Percentiles rank a stretch among this genome's conserved stretches.
These are phyloP conservation scores for Trogon melanurus DNA, from an alignment of 2,113 vertebrate genomes.

Conservation along the genomic window DNA sequence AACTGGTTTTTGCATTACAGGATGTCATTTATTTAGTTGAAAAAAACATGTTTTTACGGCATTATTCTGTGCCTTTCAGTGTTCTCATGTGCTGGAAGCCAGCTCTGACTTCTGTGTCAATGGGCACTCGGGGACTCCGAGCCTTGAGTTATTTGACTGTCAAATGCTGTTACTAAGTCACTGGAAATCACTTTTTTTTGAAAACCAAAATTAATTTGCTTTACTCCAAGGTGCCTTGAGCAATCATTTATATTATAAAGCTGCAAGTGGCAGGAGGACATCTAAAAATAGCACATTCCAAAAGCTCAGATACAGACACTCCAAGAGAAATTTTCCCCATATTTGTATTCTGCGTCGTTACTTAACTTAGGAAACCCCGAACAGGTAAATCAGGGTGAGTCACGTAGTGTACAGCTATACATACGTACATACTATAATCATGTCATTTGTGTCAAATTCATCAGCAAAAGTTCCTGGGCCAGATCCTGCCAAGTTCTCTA, in stretches of 20 bases:
- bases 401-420: rapidly evolving
- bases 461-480: neutral
- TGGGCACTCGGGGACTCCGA: conserved; percentile 27
- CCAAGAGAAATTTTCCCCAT: neutral
- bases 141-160: conserved; percentile 46
- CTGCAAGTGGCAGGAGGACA: conserved; percentile 19
- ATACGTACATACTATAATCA: rapidly evolving
- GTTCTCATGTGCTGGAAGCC: conserved; percentile 37
- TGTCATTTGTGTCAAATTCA: neutral
- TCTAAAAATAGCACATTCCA: conserved; percentile 34
- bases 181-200: neutral
- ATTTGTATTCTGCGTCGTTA: neutral
- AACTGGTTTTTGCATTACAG: conserved; percentile 60
- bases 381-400: neutral
- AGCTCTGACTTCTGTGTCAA: conserved; percentile 54
- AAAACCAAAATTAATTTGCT: conserved; percentile 28
- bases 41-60: conserved; percentile 27
- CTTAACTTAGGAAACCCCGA: neutral
- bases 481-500: neutral
- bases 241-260: conserved; percentile 30
- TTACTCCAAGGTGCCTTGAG: conserved; percentile 16
- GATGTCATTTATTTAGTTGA: conserved; percentile 66
- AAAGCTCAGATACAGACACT: neutral
- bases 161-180: conserved; percentile 14
- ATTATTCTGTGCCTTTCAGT: conserved; percentile 10